Conservation (phyloP, 1,140 invertebrate species). For the Cheumatopsyche charites region DNA sequence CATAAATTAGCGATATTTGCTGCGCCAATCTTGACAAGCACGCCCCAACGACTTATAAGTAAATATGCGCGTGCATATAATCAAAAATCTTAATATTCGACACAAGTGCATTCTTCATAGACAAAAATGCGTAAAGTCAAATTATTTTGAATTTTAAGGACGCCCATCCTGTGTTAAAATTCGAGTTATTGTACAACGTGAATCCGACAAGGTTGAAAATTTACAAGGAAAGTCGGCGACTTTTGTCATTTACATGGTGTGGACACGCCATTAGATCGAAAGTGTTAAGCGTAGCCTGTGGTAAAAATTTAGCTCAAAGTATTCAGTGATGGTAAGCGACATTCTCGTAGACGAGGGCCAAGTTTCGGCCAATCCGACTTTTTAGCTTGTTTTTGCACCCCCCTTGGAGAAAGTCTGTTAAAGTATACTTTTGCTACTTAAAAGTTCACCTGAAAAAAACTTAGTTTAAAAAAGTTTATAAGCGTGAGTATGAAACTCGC, state of each 20-base stretch:
- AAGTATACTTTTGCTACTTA: no score
- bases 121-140: neutral
- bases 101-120: neutral
- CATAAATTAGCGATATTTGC: conserved; percentile 19
- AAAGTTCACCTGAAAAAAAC: no score
- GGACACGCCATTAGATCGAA: neutral
- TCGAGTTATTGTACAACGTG: neutral
- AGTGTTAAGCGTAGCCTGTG: neutral
- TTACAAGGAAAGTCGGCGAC: neutral
- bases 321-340: neutral
- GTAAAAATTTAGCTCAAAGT: neutral
- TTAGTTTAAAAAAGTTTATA: no score
- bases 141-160: neutral
- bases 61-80: neutral
- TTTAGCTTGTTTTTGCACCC: no score
- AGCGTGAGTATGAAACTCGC: no score
- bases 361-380: no score
- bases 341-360: no score
- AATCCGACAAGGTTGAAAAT: neutral
- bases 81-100: neutral
- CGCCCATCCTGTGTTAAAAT: neutral
- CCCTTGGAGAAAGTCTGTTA: no score
- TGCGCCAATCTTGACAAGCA: conserved; percentile 3
- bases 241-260: no score
- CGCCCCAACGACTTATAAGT: neutral